phyloP scores from a whole-genome alignment of 2,888 invertebrate genomes.

The Myopa testacea region DNA sequence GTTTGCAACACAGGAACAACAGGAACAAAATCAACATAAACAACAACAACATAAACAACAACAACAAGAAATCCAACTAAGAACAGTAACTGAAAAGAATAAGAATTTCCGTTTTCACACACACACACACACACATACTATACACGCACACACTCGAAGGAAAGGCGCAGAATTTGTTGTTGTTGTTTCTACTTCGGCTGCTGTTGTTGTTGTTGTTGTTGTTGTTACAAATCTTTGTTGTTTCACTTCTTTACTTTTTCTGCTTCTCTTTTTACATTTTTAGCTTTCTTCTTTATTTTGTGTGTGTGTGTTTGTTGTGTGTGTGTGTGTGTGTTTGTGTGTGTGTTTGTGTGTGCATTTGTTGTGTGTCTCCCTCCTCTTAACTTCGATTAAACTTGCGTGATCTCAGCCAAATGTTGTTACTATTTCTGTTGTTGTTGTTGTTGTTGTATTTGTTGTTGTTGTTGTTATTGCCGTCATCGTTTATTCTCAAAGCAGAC shows the following conservation, averaged over 20 bases:
- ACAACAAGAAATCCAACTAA: neutral
- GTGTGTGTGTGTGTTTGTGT: neutral
- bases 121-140: conserved; percentile 6
- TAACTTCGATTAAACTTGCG: conserved; percentile 26
- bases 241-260: neutral
- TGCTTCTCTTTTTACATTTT: too few species aligned
- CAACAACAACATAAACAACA: neutral
- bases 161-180: conserved; percentile 3
- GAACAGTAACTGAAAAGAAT: neutral
- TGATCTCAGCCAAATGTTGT: conserved; percentile 15
- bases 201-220: neutral
- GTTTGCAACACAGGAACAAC: neutral
- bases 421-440: neutral
- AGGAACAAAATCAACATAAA: neutral
- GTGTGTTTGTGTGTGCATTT: too few species aligned
- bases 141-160: conserved; percentile 2
- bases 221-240: neutral
- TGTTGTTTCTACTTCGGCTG: neutral
- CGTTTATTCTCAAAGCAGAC: neutral
- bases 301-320: neutral
- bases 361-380: neutral
- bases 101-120: conserved; percentile 30
- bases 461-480: neutral
- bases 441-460: neutral
- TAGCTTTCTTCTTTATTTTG: neutral